phyloP scores from a whole-genome alignment of 2,888 invertebrate genomes.

The Petrolisthes manimaculis region DNA sequence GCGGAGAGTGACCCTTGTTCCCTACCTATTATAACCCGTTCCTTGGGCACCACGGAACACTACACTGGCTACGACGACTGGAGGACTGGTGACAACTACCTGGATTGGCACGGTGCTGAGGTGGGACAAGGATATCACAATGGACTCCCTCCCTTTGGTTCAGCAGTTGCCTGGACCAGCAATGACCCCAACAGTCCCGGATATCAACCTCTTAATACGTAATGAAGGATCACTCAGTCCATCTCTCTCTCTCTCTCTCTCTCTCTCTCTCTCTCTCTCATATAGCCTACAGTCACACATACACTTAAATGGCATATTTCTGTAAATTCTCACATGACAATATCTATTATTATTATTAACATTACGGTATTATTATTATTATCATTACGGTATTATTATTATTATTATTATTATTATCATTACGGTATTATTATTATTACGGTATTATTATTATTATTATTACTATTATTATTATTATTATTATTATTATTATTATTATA shows the following conservation, averaged over 20 bases:
- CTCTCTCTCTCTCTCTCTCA: no score
- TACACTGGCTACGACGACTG: slow-evolving; percentile 60
- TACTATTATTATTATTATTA: neutral
- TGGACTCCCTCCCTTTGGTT: slow-evolving; percentile 48
- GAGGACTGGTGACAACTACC: slow-evolving; percentile 48
- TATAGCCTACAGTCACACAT: no score
- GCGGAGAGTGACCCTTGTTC: slow-evolving; percentile 27
- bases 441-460: neutral
- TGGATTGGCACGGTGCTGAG: slow-evolving; percentile 64
- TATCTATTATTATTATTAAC: neutral
- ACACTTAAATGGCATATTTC: no score
- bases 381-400: no score
- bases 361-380: neutral
- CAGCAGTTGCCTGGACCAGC: slow-evolving; percentile 58
- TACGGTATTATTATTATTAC: no score
- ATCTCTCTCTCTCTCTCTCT: no score
- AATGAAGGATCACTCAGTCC: no score
- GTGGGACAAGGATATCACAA: slow-evolving; percentile 48
- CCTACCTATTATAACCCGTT: slow-evolving; percentile 25
- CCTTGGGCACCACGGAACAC: slow-evolving; percentile 39
- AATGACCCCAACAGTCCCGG: slow-evolving; percentile 62
- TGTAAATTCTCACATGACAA: neutral
- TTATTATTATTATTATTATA: neutral
- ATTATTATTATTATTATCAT: neutral
- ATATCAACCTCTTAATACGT: slow-evolving; percentile 68